Evolutionary conservation across 2,888 invertebrate genomes (phyloP).

Genomic region (Operophtera brumata): DNA sequence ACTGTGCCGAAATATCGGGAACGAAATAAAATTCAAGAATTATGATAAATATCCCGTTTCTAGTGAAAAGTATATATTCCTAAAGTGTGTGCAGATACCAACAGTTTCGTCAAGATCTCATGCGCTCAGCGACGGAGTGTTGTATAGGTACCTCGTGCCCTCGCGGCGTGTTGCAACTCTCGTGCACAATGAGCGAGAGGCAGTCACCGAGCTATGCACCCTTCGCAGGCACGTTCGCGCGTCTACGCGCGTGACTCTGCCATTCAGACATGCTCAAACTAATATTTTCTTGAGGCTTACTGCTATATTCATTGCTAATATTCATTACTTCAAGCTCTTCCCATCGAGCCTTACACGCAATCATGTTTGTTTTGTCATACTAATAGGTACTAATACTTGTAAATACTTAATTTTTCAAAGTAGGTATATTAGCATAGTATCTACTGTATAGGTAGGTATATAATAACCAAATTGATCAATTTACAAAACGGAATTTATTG

Average conservation of each 20-base stretch:
- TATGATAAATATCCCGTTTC: no score
- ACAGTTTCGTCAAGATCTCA: neutral
- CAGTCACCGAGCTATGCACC: neutral
- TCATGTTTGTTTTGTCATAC: neutral
- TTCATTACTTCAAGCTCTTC: neutral
- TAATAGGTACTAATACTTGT: neutral
- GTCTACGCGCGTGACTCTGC: neutral
- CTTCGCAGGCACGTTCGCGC: neutral
- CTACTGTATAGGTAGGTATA: no score
- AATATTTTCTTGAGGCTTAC: neutral
- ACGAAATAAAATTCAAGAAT: no score
- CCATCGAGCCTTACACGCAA: neutral
- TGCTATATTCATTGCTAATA: neutral
- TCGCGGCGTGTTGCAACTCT: neutral
- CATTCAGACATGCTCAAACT: neutral
- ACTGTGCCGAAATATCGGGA: no score
- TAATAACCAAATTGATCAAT: neutral
- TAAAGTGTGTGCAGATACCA: no score
- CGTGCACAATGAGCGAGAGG: neutral
- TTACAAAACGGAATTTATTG: no score
- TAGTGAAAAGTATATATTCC: no score
- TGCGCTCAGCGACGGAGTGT: neutral
- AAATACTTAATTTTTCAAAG: no score
- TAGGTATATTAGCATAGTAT: no score
- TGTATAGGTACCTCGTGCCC: neutral